phyloP scores from a whole-genome alignment of 1,140 invertebrate genomes.

The Zaprionus vittiger region DNA sequence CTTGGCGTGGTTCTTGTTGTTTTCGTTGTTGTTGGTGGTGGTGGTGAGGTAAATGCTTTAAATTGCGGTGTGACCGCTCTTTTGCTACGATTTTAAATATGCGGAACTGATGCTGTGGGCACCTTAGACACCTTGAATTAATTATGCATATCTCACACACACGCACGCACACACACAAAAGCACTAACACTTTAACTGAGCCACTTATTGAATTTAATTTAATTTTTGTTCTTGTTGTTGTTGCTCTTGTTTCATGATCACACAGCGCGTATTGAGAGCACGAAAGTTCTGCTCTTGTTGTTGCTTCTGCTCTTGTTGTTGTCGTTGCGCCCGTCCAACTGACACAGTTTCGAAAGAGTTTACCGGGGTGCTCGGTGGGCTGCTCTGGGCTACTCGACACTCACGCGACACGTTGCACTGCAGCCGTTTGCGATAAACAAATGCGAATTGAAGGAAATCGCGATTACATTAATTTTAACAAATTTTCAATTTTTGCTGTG shows the following conservation, averaged over 20 bases:
- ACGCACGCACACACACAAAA: slow-evolving; percentile 14
- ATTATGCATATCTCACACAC: slow-evolving; percentile 46
- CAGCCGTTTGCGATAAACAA: not conserved
- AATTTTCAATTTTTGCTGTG: slow-evolving; percentile 37
- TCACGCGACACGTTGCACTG: slow-evolving; percentile 18
- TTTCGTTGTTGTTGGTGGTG: slow-evolving; percentile 19
- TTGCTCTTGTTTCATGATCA: slow-evolving; percentile 44
- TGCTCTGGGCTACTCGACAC: not conserved
- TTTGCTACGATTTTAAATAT: slow-evolving; percentile 49
- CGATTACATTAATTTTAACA: slow-evolving; percentile 27
- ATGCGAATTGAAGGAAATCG: slow-evolving; percentile 22
- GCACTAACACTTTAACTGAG: slow-evolving; percentile 5
- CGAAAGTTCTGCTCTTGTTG: slow-evolving; percentile 27
- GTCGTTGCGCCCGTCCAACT: slow-evolving; percentile 43
- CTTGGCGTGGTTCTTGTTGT: slow-evolving; percentile 30
- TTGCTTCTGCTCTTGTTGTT: slow-evolving; percentile 39
- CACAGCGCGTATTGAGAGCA: slow-evolving; percentile 34
- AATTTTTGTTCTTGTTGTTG: slow-evolving; percentile 36
- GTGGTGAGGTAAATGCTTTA: not conserved
- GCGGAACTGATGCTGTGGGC: slow-evolving; percentile 49
- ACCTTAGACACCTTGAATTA: slow-evolving; percentile 48
- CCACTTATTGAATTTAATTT: slow-evolving; percentile 35
- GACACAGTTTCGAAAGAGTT: slow-evolving; percentile 61
- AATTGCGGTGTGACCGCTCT: slow-evolving; percentile 37
- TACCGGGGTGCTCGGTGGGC: not conserved